Base-by-base conservation (phyloP, 2,888 invertebrate genomes). In the Balanococcus diminutus region DNA sequence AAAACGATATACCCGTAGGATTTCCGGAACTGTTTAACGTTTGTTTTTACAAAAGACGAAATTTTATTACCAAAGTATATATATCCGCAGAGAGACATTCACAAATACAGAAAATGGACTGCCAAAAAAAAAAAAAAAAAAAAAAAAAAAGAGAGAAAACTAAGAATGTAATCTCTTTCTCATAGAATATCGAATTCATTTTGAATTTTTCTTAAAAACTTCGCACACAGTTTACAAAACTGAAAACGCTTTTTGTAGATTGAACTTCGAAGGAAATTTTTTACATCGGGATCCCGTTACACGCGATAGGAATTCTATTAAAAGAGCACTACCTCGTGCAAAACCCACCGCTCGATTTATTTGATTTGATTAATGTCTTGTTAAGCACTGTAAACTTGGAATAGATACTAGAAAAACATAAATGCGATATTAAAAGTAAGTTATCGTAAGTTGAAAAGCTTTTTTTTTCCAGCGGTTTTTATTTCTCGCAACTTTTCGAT, bases 321-420 rank as follows among this genome's bases (percentile, higher is more conserved):
- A 19, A 56, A 56, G 22, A 6, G 14, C 5, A 22, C 56, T 14
- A 56, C 22, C 19, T 22, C 22, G 8, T 8, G 36, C 56, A 56
- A 19, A 56, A 56, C 56, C 9, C 9, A 22, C 56, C 56, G 56
- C 56, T 56, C 56, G 56, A 56, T 56, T 56, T 56, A 56, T 56
- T 56, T 56, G 22, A 56, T 56, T 56, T 56, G 56, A 56, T 56
- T 56, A 56, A 56, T 56, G 56, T 56, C 22, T 56, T 56, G 56
- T 56, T 56, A 56, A 56, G 56, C 9, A 56, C 56, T 56, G 56
- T 56, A 22, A 56, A 56, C 56, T 19, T 56, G 56, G 56, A 56
- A 56, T 56, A 56, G 56, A 56, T 56, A 56, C 56, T 22, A 14
- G 56, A 11, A 46, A 56, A 56, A 56, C 56, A 56, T 56, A 56